These are phyloP conservation scores for Pomatorhinus ruficollis DNA, from an alignment of 2,113 vertebrate genomes.

Conservation along the genomic window DNA sequence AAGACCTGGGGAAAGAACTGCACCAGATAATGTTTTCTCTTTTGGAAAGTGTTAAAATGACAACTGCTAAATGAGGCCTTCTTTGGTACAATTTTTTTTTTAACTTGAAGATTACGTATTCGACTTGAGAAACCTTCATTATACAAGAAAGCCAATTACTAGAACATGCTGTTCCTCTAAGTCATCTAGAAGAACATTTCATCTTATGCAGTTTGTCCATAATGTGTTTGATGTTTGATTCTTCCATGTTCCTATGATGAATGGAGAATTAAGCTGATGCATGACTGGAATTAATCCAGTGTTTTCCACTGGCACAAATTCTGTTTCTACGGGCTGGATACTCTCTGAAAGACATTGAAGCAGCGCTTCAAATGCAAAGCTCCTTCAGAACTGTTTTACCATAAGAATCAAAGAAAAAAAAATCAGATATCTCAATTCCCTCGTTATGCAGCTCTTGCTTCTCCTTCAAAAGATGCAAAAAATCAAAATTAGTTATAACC, in stretches of 20 bases:
- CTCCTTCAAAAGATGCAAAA: not conserved
- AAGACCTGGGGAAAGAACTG: not conserved
- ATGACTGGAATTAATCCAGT: not conserved
- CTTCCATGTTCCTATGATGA: not conserved
- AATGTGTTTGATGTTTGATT: not conserved
- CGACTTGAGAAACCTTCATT: not conserved
- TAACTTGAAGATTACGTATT: not conserved
- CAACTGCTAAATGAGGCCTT: not conserved
- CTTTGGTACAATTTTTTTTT: not conserved
- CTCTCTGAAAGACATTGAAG: not conserved
- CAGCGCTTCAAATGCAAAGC: not conserved
- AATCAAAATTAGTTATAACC: not conserved
- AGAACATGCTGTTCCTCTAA: not conserved
- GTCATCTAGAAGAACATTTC: constrained; percentile 1
- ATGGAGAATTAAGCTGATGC: not conserved
- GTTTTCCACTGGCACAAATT: constrained; percentile 24
- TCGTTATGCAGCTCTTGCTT: not conserved
- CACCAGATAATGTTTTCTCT: not conserved
- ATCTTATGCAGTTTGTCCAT: not conserved
- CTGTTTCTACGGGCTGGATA: not conserved
- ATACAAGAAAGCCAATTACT: not conserved
- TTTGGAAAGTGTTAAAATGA: not conserved
- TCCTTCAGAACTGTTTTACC: not conserved
- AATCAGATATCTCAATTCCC: not conserved
- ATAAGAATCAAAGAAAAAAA: not conserved